A percentile compares a stretch with the other conserved stretches of the same genome.
Evolutionary conservation across 2,888 invertebrate genomes (phyloP).

Genomic region (Saturnia japonica): DNA sequence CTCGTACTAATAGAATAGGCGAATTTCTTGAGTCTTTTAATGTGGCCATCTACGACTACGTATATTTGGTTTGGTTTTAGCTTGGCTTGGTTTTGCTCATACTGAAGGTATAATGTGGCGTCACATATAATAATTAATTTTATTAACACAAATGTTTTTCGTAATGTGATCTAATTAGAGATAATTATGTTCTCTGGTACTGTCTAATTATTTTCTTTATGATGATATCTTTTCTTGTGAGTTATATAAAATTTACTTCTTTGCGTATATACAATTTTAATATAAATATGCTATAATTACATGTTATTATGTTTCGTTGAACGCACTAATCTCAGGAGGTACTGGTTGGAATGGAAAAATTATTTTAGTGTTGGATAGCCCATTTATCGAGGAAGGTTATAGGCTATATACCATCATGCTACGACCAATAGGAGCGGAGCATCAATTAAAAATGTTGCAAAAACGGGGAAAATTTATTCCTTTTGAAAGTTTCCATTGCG

Average conservation of each 20-base stretch:
- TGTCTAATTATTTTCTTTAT: background rate
- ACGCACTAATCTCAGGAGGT: too few species aligned
- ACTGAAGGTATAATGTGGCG: background rate
- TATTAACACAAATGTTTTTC: background rate
- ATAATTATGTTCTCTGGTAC: background rate
- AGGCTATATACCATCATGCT: too few species aligned
- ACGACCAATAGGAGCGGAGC: too few species aligned
- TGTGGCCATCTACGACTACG: background rate
- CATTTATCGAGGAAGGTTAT: too few species aligned
- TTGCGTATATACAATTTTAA: background rate
- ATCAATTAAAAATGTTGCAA: too few species aligned
- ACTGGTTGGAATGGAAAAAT: too few species aligned
- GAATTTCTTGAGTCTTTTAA: background rate
- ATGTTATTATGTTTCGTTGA: too few species aligned
- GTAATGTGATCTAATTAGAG: slow-evolving; percentile 1
- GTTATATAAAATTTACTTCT: background rate
- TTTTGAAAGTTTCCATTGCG: too few species aligned
- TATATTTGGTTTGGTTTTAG: background rate
- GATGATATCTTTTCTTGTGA: background rate
- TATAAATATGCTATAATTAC: background rate
- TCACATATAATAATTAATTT: background rate
- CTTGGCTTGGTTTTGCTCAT: background rate
- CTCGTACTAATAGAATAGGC: too few species aligned
- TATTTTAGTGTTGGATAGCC: too few species aligned
- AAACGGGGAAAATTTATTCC: too few species aligned